phyloP scores from a whole-genome alignment of 2,888 invertebrate genomes.

The Andrena chrysosceles region DNA sequence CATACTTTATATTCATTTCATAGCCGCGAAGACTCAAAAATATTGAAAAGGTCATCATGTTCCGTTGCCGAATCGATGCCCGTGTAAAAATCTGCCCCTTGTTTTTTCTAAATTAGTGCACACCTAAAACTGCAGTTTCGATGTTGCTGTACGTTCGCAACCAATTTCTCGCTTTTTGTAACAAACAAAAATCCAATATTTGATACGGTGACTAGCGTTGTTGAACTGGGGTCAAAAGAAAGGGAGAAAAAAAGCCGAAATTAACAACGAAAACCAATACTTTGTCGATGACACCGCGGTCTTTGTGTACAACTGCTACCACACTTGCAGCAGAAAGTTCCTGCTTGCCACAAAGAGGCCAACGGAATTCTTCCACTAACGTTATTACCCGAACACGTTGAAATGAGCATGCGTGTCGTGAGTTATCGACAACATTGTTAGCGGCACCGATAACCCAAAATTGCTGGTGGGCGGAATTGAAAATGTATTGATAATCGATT shows the following conservation, averaged over 20 bases:
- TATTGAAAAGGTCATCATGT: not conserved
- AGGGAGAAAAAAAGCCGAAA: conserved; percentile 1
- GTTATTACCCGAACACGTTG: conserved; percentile 23
- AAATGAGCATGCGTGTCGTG: conserved; percentile 35
- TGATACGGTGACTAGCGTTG: conserved; percentile 28
- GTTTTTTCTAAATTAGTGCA: conserved; percentile 4
- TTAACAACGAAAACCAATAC: conserved; percentile 31
- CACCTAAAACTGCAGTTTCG: conserved; percentile 1
- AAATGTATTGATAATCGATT: conserved; percentile 25
- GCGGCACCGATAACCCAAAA: conserved; percentile 18
- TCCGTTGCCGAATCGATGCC: not conserved
- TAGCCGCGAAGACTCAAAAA: not conserved
- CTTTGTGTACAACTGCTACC: conserved; percentile 14
- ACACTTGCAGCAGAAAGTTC: conserved; percentile 34
- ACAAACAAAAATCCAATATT: conserved; percentile 36
- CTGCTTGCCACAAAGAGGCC: conserved; percentile 3
- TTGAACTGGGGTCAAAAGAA: not conserved
- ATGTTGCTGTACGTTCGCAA: not conserved
- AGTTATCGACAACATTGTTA: conserved; percentile 37
- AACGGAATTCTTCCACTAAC: conserved; percentile 15
- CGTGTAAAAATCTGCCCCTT: not conserved
- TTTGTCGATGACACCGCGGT: conserved; percentile 14
- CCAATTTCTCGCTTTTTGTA: conserved; percentile 33
- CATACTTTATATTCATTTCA: too few relatives aligned
- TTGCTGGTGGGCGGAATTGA: conserved; percentile 22